These are phyloP conservation scores for Yponomeuta sedellus DNA, from an alignment of 2,888 invertebrate genomes.

Conservation along the genomic window DNA sequence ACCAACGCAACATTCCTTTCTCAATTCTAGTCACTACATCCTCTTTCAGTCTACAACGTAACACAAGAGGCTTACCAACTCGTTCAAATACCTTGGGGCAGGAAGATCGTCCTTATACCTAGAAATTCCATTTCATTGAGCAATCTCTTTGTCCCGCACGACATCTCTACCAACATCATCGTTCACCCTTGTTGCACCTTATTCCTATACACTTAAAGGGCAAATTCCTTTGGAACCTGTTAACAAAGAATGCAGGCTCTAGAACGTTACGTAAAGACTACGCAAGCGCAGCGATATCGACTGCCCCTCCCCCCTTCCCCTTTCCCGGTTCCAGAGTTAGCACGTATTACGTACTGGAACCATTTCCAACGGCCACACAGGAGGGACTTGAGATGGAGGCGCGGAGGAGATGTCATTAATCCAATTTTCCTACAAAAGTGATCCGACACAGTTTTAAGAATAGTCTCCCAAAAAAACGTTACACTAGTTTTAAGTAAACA, in stretches of 20 bases:
- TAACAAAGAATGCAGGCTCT: neutral
- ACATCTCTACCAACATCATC: neutral
- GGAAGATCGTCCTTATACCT: neutral
- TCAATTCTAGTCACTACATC: too few species aligned
- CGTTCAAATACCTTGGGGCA: too few species aligned
- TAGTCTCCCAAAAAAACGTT: too few species aligned
- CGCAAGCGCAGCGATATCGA: slow-evolving; percentile 1
- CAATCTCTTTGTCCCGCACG: neutral
- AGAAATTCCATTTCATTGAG: neutral
- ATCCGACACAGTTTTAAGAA: too few species aligned
- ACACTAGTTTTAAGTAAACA: too few species aligned
- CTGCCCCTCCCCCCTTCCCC: neutral
- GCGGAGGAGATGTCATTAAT: too few species aligned
- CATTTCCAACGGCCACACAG: too few species aligned
- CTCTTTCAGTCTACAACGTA: too few species aligned
- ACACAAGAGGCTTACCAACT: too few species aligned
- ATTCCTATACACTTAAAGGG: neutral
- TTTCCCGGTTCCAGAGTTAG: neutral
- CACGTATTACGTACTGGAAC: neutral
- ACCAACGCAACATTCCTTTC: too few species aligned
- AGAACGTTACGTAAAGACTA: neutral
- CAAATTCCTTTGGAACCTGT: neutral
- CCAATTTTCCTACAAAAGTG: too few species aligned
- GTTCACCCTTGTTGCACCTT: neutral
- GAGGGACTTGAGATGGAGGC: too few species aligned